phyloP scores from a whole-genome alignment of 1,140 invertebrate genomes.

The Formica exsecta region DNA sequence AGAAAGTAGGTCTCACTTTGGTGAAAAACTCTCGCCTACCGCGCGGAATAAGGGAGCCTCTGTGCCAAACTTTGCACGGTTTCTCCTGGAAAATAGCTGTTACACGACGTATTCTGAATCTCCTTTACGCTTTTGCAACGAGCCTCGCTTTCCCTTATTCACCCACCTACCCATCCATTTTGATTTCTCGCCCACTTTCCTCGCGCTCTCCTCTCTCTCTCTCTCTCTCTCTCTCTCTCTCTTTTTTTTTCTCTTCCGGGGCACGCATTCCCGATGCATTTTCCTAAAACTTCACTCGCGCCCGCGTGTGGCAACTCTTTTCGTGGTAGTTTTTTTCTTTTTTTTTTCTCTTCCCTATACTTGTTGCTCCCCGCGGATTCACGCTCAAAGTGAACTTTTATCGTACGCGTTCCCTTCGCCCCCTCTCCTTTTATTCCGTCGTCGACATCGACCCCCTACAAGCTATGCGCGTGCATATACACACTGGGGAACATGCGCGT shows the following conservation, averaged over 20 bases:
- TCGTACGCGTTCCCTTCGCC: not conserved
- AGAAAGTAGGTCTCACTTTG: slow-evolving; percentile 39
- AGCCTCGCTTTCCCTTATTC: not conserved
- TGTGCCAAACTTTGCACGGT: slow-evolving; percentile 45
- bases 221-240: not conserved
- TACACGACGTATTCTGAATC: slow-evolving; percentile 75
- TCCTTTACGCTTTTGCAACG: slow-evolving; percentile 56
- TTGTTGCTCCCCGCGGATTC: slow-evolving; percentile 55
- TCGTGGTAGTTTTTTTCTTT: not conserved
- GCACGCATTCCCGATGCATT: slow-evolving; percentile 1
- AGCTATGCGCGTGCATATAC: not conserved
- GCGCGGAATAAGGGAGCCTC: not conserved
- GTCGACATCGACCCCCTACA: slow-evolving; percentile 9
- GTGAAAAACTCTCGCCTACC: slow-evolving; percentile 49
- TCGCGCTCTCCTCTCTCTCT: slow-evolving; percentile 13
- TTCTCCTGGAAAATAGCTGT: slow-evolving; percentile 58
- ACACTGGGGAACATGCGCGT: not conserved
- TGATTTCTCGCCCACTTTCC: slow-evolving; percentile 60
- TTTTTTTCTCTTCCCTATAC: slow-evolving; percentile 8
- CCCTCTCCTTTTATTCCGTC: not conserved
- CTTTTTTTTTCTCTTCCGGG: not conserved
- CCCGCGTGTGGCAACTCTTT: slow-evolving; percentile 32
- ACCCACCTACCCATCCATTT: slow-evolving; percentile 43
- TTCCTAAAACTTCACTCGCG: slow-evolving; percentile 49
- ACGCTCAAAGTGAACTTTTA: slow-evolving; percentile 38